A percentile compares a stretch with the other conserved stretches of the same genome.
Conservation (phyloP, 2,113 vertebrate genomes). For the Pelusios castaneus region DNA sequence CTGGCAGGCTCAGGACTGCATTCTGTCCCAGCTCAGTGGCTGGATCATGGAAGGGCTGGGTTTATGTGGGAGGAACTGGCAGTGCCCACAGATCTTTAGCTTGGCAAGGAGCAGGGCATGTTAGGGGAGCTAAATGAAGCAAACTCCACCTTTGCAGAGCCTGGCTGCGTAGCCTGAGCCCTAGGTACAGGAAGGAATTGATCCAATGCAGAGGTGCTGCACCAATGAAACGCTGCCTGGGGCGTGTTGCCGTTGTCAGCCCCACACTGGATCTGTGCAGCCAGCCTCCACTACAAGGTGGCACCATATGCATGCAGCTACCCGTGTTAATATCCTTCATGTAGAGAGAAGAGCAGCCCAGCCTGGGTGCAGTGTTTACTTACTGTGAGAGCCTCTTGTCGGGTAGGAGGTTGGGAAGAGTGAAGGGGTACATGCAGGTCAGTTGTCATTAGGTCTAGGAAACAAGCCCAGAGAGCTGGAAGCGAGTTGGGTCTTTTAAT, state of each 20-base stretch:
- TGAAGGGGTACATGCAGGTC: background rate
- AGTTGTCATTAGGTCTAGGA: background rate
- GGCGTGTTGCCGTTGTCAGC: background rate
- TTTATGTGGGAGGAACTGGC: conserved; percentile 69
- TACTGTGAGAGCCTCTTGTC: background rate
- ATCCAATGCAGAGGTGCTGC: background rate
- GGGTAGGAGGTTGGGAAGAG: background rate
- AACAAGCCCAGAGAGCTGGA: background rate
- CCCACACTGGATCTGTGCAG: background rate
- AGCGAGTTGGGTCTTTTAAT: background rate
- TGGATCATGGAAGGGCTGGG: conserved; percentile 51
- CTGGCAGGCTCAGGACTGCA: conserved; percentile 75
- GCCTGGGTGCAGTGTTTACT: background rate
- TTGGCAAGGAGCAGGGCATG: conserved; percentile 53
- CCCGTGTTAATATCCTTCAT: background rate
- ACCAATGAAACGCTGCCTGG: background rate
- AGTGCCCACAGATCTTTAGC: conserved; percentile 56
- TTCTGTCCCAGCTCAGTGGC: conserved; percentile 72
- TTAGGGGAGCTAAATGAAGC: fast-evolving
- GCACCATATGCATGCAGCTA: background rate
- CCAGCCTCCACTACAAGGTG: background rate
- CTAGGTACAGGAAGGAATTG: background rate
- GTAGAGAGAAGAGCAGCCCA: background rate
- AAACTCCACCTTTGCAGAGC: fast-evolving
- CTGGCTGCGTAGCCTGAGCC: fast-evolving